These are phyloP conservation scores for Ibycter americanus DNA, from an alignment of 2,797 vertebrate species.

Conservation along the genomic window DNA sequence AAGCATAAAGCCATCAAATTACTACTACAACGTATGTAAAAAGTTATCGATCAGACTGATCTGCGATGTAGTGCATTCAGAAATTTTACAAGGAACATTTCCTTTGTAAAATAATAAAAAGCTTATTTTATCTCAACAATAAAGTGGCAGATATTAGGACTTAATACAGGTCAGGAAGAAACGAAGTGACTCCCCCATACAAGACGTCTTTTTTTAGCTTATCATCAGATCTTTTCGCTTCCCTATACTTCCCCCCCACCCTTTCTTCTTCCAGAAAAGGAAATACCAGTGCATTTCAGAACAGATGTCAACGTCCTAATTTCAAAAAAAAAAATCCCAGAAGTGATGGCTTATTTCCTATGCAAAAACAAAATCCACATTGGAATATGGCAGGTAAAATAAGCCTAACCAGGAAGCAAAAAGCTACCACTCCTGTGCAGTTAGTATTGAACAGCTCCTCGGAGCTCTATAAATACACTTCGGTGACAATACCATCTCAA, in stretches of 20 bases:
- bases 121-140: neutral
- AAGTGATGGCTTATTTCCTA: neutral
- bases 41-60: neutral
- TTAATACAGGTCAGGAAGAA: neutral
- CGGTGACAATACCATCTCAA: neutral
- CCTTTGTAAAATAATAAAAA: neutral
- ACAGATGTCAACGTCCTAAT: neutral
- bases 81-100: neutral
- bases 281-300: neutral
- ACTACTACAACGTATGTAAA: neutral
- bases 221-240: neutral
- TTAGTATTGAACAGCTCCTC: neutral
- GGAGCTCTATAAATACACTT: slow-evolving; percentile 1
- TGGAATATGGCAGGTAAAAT: neutral
- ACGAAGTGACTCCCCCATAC: neutral
- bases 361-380: neutral
- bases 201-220: neutral
- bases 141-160: neutral
- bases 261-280: neutral
- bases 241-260: fast-evolving
- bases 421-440: neutral
- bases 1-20: neutral
- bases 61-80: neutral
- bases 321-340: neutral
- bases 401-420: neutral